Base-by-base conservation (phyloP, 2,888 invertebrate genomes). In the Chrysopilus asiliformis region DNA sequence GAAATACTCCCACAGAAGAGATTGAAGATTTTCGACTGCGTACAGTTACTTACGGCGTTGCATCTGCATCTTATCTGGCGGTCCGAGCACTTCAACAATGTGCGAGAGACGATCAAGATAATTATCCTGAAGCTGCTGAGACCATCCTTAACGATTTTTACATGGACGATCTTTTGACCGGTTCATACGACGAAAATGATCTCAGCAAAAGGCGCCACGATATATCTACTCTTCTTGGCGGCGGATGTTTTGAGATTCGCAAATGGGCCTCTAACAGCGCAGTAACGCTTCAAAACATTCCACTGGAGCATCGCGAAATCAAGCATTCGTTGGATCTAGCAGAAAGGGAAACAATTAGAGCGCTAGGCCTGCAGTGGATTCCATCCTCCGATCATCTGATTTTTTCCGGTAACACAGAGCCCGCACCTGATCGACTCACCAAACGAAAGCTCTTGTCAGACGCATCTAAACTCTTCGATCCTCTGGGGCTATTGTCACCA, bases 381-480 rank as follows among this genome's bases (percentile, higher is more conserved):
- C 44, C 41, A 29, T 9, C 17, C 8, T 35, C 37, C 12, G 42
- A 45, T 38, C 26, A 24, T 19, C 36, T 42, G 15, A 33, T 34
- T 20, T 39, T 20, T 19, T 26, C 24, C 18, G 25, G n/a, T 4
- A 9, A 32, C 9, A 13, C 8, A 32, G 8, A 14, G 15, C 14
- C 20, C 5, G 10, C 9, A 4, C 13, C 5, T 24, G 14, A 22
- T 10, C 9, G 27, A 17, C n/a, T 40, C 3, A 48, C 49, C 9
- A 50, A 49, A 40, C 47, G 48, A 12, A 31, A 13, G 2, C 45
- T 49, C 4, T 32, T 50, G 12, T 47, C 48, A 7, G 33, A 29
- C 13, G 39, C 45, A 15, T 40, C 51, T 5, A 43, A 46, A 35
- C 39, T 49, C 5, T 49, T 38, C 29, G 47, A 51, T 26, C 49